Evolutionary conservation across 2,113 vertebrate species (phyloP), one percentile per base, ranked within the genome.

Genomic region (Podilymbus podiceps): DNA sequence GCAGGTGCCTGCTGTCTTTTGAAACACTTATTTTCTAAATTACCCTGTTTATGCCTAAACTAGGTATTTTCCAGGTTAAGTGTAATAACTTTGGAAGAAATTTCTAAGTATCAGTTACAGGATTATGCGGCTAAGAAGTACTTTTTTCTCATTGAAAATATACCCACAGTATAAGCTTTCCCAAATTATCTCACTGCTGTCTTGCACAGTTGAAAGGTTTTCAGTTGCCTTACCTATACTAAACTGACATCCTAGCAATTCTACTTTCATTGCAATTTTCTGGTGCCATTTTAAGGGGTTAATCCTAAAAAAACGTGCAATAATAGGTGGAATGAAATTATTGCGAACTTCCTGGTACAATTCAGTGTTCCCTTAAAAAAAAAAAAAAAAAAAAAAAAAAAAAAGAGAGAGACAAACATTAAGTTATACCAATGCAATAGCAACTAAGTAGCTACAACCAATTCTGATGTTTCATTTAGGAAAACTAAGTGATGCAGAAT

Each of bases 321-420:
- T 97, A 53, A 99, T 98, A 33, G 99, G 99, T 79, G 99, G 99
- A 81, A 99, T 99, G 97, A 99, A 99, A 98, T 99, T 99, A 93
- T 99, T 99, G 87, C 99, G 99, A 81, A 99, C 99, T 96, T 99
- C 99, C 25, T 99, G 98, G 93, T 98, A 97, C 98, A 99, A 98
- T 97, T 99, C 98, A 85, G 96, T 98, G 98, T 99, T 99, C 85
- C 99, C 99, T n/a, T n/a, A n/a, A n/a, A n/a, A n/a, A n/a, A n/a
- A n/a, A n/a, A n/a, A n/a, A n/a, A n/a, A n/a, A n/a, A n/a, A n/a
- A n/a, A n/a, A 58, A 97, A 60, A 89, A 94, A 68, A 55, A 76
- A 25, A 44, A 46, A 46, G 5, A 77, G 14, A 49, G 30, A 66
- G 17, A 91, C 12, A 90, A 64, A 76, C 11, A 46, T 74, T 58